A percentile compares a stretch with the other conserved stretches of the same genome.
Evolutionary conservation across 2,888 invertebrate species (phyloP).

Genomic region (Diploptera punctata): DNA sequence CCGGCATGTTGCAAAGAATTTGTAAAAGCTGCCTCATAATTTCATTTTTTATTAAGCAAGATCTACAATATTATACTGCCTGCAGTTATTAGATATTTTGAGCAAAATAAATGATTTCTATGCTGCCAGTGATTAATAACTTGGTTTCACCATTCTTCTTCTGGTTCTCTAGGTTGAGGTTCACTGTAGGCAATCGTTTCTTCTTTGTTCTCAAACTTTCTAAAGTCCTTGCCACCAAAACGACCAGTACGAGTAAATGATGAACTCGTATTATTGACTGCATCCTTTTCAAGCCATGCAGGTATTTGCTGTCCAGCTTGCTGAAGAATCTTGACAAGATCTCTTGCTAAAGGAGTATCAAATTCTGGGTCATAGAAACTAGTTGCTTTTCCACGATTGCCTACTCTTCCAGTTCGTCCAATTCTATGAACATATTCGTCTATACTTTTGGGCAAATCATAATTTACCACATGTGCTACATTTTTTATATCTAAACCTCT

Average conservation of each 20-base stretch:
- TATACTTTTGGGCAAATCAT: slow-evolving; percentile 56
- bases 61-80: no score
- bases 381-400: slow-evolving; percentile 56
- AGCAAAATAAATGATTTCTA: no score
- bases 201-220: slow-evolving; percentile 10
- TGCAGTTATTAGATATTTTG: no score
- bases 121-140: not conserved
- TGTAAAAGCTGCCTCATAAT: no score
- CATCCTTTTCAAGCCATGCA: slow-evolving; percentile 11
- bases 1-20: no score
- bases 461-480: slow-evolving; percentile 65
- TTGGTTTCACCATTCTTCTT: not conserved
- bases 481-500: slow-evolving; percentile 92
- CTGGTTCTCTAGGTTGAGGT: not conserved
- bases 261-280: not conserved
- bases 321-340: slow-evolving; percentile 74
- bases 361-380: slow-evolving; percentile 67
- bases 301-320: slow-evolving; percentile 54
- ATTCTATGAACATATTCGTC: slow-evolving; percentile 60
- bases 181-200: not conserved
- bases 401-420: slow-evolving; percentile 59
- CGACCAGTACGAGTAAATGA: not conserved
- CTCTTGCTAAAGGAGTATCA: slow-evolving; percentile 64
- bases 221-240: slow-evolving; percentile 23
- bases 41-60: no score